phyloP scores from a whole-genome alignment of 2,888 invertebrate genomes.

The Strigamia transsilvanica region DNA sequence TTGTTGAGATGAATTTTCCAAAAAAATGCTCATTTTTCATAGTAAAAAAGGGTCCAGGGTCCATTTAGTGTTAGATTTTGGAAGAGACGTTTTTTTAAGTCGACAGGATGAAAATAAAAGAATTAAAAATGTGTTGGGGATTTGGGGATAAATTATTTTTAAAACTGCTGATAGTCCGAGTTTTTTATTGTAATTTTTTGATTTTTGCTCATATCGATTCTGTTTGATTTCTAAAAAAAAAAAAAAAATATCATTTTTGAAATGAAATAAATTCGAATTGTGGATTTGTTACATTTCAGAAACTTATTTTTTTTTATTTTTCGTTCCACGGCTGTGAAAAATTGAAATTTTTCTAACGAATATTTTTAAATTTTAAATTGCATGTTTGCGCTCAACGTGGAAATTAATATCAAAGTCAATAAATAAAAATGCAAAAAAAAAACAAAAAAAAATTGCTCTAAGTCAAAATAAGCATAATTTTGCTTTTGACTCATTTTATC shows the following conservation, averaged over 20 bases:
- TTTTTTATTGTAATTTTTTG: slow-evolving; percentile 8
- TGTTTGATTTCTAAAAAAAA: neutral
- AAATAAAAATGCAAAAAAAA: neutral
- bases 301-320: neutral
- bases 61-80: slow-evolving; percentile 43
- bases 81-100: neutral
- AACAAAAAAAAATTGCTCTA: neutral
- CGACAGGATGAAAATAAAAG: neutral
- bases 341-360: neutral
- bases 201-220: slow-evolving; percentile 16
- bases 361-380: neutral
- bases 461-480: neutral
- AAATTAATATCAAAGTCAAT: neutral
- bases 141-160: slow-evolving; percentile 41
- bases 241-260: neutral
- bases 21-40: slow-evolving; percentile 38
- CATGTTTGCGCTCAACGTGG: slow-evolving; percentile 26
- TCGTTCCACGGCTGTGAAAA: slow-evolving; percentile 30
- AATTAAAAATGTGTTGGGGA: neutral
- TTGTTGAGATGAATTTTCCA: neutral
- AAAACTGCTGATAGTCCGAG: slow-evolving; percentile 47
- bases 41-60: slow-evolving; percentile 33
- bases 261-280: neutral
- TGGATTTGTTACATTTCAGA: neutral
- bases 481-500: slow-evolving; percentile 2